Base-by-base conservation (phyloP, 2,113 vertebrate genomes). In the Rhadina sibilatrix region DNA sequence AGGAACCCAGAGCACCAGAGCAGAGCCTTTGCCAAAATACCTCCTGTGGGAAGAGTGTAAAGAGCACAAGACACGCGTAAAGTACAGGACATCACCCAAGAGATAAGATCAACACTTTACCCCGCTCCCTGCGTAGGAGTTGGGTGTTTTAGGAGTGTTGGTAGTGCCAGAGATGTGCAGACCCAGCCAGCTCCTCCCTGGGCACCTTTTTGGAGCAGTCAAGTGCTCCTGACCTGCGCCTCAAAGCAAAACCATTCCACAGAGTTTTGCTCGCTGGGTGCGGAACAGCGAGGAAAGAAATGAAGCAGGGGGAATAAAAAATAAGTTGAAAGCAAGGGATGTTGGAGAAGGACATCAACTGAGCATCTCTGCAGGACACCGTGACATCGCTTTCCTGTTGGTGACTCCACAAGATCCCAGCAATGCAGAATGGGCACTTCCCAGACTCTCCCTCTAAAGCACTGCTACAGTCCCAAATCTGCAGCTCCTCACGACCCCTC, bases 11-110 rank as follows among this genome's bases (percentile, higher is more conserved):
- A 90, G 87, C 61, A 72, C 56, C 68, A 69, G 72, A 60, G 86
- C 89, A 82, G 83, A 95, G 86, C 88, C 89, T 66, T 68, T 16
- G n/a, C 30, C 38, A 72, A 68, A 76, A 89, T 13, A 74, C 72
- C 78, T 30, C 21, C n/a, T 9, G 24, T 5, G 56, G 78, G 84
- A 68, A 72, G 71, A 89, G 89, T 14, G 78, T 40, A 10, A 77
- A 91, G 77, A 89, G 84, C 92, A 86, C 57, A 20, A 77, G 70
- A 75, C 78, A 53, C 19, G 12, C n/a, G 35, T 50, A n/a, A 64
- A 84, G 72, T 15, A 70, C 60, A 86, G 61, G 56, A 86, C 44
- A 17, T 12, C 81, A 80, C 86, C 87, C 84, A 33, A 38, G 52
- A 76, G 71, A 3, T 7, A 20, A 81, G 71, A 54, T 7, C 49